Conservation (phyloP, 2,888 invertebrate genomes). For the Synanthedon formicaeformis region DNA sequence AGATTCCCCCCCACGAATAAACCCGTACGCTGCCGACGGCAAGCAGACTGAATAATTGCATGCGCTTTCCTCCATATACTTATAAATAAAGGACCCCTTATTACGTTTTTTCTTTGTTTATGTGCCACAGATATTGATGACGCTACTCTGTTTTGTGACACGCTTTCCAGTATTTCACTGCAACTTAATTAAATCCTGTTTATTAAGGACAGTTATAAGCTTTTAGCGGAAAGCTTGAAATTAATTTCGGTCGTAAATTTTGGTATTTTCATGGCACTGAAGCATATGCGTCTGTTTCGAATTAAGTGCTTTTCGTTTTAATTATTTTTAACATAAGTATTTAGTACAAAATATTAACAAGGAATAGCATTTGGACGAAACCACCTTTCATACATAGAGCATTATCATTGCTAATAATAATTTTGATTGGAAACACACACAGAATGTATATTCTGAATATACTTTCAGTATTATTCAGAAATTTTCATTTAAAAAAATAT, state of each 20-base stretch:
- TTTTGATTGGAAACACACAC: too few relatives aligned
- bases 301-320: background rate
- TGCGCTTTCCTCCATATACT: background rate
- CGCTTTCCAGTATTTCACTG: constrained; percentile 10
- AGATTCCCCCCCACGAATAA: too few relatives aligned
- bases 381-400: too few relatives aligned
- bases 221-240: background rate
- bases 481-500: too few relatives aligned
- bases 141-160: constrained; percentile 19
- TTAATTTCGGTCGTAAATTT: background rate
- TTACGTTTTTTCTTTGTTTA: constrained; percentile 1
- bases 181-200: constrained; percentile 9
- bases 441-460: too few relatives aligned
- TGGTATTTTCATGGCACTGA: background rate
- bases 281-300: background rate
- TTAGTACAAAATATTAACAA: too few relatives aligned
- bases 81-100: background rate
- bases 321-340: too few relatives aligned
- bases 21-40: constrained; percentile 24
- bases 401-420: too few relatives aligned
- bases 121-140: constrained; percentile 5
- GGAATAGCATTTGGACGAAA: too few relatives aligned
- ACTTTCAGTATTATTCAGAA: too few relatives aligned
- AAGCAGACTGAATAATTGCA: constrained; percentile 19
- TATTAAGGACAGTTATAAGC: background rate